Percentiles rank a stretch among this genome's conserved stretches.
Conservation (phyloP, 2,888 invertebrate genomes). For the Trimorus sp. region DNA sequence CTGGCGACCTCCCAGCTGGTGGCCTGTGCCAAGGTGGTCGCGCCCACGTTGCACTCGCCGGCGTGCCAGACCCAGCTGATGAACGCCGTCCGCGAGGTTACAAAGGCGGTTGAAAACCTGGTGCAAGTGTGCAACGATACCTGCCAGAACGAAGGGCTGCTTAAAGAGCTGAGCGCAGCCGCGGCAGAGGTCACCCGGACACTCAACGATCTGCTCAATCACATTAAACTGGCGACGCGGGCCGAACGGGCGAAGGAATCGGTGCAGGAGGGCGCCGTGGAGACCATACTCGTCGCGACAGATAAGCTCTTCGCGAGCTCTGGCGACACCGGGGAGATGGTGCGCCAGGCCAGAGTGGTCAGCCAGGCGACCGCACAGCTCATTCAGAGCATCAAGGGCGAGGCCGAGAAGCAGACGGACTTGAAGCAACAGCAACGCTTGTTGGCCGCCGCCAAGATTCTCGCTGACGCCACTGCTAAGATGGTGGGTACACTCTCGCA, state of each 20-base stretch:
- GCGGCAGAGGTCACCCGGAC: slow-evolving; percentile 94
- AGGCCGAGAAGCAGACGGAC: slow-evolving; percentile 94
- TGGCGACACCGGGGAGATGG: slow-evolving; percentile 97
- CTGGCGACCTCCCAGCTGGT: slow-evolving; percentile 98
- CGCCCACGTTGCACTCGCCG: slow-evolving; percentile 90
- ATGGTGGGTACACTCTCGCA: slow-evolving; percentile 89
- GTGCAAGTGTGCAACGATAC: slow-evolving; percentile 90
- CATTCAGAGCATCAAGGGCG: slow-evolving; percentile 96
- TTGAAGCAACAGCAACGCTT: slow-evolving; percentile 94
- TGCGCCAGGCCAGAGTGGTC: slow-evolving; percentile 93
- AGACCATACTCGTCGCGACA: slow-evolving; percentile 94
- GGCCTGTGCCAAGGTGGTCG: slow-evolving; percentile 97
- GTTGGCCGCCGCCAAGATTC: slow-evolving; percentile 95
- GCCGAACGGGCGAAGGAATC: slow-evolving; percentile 86
- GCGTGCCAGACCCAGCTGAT: slow-evolving; percentile 95
- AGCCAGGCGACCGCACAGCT: slow-evolving; percentile 97
- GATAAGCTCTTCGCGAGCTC: slow-evolving; percentile 92
- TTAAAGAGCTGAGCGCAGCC: slow-evolving; percentile 90
- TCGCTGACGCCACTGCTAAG: slow-evolving; percentile 97
- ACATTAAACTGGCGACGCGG: slow-evolving; percentile 88
- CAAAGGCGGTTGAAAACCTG: slow-evolving; percentile 94
- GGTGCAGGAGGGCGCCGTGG: slow-evolving; percentile 89
- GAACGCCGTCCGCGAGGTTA: slow-evolving; percentile 96
- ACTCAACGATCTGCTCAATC: slow-evolving; percentile 93
- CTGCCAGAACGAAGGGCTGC: slow-evolving; percentile 86